These are phyloP conservation scores for Dendrolimus houi DNA, from an alignment of 2,888 invertebrate genomes.

Conservation along the genomic window DNA sequence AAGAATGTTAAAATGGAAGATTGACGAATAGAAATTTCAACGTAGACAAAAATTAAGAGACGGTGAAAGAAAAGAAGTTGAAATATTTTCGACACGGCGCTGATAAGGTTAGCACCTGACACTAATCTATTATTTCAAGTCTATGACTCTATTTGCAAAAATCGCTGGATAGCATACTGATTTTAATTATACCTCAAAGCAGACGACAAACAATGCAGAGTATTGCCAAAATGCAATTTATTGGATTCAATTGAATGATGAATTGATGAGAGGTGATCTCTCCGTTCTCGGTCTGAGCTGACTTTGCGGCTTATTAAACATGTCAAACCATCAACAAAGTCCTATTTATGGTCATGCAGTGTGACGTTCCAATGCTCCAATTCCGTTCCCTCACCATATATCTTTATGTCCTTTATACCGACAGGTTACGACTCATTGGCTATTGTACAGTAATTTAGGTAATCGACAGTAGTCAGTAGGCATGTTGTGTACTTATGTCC, in stretches of 20 bases:
- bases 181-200: not conserved
- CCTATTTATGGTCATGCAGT: conserved; percentile 15
- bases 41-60: no score
- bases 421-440: not conserved
- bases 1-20: no score
- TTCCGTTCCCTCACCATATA: conserved; percentile 15
- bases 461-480: not conserved
- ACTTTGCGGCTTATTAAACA: conserved; percentile 21
- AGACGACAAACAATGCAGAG: not conserved
- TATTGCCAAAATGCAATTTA: not conserved
- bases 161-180: not conserved
- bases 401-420: conserved; percentile 5
- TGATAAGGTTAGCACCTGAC: no score
- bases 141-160: no score
- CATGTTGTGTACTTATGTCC: not conserved
- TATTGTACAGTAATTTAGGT: not conserved
- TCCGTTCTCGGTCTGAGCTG: conserved; percentile 1
- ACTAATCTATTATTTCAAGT: no score
- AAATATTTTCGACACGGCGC: no score
- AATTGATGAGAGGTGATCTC: not conserved
- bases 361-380: conserved; percentile 14
- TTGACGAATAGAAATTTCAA: no score
- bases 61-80: no score
- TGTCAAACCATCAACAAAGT: conserved; percentile 15
- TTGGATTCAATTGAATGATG: not conserved